Evolutionary conservation across 2,797 vertebrate species (phyloP).

Genomic region (Esox lucius): DNA sequence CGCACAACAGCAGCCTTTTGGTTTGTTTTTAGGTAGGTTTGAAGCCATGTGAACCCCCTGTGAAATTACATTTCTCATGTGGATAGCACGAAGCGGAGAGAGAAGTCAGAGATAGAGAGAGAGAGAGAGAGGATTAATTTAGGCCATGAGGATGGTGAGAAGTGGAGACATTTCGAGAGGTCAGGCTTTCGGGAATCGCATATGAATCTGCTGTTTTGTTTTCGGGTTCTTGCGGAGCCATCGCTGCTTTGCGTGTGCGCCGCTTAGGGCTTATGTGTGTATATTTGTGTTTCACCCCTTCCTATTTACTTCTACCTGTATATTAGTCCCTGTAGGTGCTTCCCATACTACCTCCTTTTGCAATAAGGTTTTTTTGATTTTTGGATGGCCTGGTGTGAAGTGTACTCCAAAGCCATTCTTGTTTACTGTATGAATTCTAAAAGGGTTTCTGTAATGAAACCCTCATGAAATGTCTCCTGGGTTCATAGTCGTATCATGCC

Average conservation of each 20-base stretch:
- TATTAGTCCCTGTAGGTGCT: conserved; percentile 39
- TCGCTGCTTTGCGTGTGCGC: conserved; percentile 36
- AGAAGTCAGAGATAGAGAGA: conserved; percentile 6
- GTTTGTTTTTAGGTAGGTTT: too few species aligned
- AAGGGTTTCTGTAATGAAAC: too few species aligned
- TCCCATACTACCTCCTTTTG: conserved; percentile 82
- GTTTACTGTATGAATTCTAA: conserved; percentile 4
- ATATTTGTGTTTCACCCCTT: conserved; percentile 13
- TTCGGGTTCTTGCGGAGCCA: conserved; percentile 48
- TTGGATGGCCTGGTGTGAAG: conserved; percentile 47
- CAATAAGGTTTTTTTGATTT: conserved; percentile 58
- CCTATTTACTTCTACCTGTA: conserved; percentile 25
- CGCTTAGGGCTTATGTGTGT: conserved; percentile 11
- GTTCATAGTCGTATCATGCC: conserved; percentile 31
- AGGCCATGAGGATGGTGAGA: conserved; percentile 10
- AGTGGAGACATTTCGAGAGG: conserved; percentile 22
- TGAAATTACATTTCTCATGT: too few species aligned
- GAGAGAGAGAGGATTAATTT: background rate
- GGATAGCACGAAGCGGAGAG: background rate
- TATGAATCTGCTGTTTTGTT: conserved; percentile 26
- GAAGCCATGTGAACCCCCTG: too few species aligned
- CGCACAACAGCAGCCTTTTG: background rate
- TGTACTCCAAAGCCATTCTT: conserved; percentile 58
- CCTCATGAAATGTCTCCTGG: conserved; percentile 14
- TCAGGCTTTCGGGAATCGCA: conserved; percentile 48